These are phyloP conservation scores for Crenichthys baileyi DNA, from an alignment of 2,797 vertebrate species.

Conservation along the genomic window DNA sequence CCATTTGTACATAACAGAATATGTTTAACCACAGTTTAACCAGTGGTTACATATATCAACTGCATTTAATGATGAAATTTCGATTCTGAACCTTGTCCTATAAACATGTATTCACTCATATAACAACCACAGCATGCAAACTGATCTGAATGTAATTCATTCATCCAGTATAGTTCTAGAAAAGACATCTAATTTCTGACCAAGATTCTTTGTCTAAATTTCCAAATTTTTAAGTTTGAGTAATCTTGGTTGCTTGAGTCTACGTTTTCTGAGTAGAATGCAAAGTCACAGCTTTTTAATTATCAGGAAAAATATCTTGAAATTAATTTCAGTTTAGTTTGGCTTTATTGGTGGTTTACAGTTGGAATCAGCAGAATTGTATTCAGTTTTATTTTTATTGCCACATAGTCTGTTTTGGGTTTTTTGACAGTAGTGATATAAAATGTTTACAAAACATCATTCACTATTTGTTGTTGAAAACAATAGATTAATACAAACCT, in stretches of 20 bases:
- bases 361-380: not conserved
- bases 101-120: not conserved
- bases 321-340: not conserved
- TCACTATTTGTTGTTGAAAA: too few species aligned
- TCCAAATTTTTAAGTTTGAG: not conserved
- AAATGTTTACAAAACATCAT: too few species aligned
- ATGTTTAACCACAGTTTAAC: constrained; percentile 4
- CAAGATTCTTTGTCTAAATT: not conserved
- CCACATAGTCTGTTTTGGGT: too few species aligned
- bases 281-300: not conserved
- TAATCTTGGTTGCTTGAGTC: not conserved
- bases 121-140: not conserved
- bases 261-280: not conserved
- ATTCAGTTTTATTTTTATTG: too few species aligned
- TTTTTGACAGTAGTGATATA: too few species aligned
- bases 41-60: constrained; percentile 17
- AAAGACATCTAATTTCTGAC: not conserved
- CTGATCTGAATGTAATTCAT: not conserved
- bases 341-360: not conserved
- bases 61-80: not conserved
- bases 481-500: too few species aligned
- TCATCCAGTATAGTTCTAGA: not conserved
- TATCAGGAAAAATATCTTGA: not conserved
- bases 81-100: not conserved
- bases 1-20: not conserved